Evolutionary conservation across 2,797 vertebrate species (phyloP).

Genomic region (Syndactyla subalaris): DNA sequence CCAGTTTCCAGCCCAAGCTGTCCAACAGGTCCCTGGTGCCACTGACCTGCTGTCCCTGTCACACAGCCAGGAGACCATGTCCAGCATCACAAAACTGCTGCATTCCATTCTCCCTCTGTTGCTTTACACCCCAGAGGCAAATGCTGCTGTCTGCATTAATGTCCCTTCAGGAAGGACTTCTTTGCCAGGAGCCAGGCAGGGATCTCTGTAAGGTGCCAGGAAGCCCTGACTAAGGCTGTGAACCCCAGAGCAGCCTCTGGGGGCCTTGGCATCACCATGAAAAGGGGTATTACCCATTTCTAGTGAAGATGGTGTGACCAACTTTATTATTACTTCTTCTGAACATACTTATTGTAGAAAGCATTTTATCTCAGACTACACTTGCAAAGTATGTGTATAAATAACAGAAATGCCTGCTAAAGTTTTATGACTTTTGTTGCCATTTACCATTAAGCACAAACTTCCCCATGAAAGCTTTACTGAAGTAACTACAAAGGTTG

Average conservation of each 20-base stretch:
- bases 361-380: slow-evolving; percentile 28
- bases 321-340: not conserved
- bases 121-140: not conserved
- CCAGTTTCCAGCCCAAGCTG: not conserved
- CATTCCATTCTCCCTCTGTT: not conserved
- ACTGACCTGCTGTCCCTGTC: not conserved
- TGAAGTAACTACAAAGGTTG: slow-evolving; percentile 20
- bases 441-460: slow-evolving; percentile 31
- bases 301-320: not conserved
- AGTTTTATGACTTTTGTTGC: slow-evolving; percentile 36
- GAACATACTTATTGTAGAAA: not conserved
- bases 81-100: not conserved
- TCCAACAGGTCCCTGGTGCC: too few species aligned
- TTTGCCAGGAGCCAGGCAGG: not conserved
- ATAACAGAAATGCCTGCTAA: slow-evolving; percentile 36
- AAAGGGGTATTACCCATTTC: not conserved
- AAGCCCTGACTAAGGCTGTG: not conserved
- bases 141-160: not conserved
- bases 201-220: not conserved
- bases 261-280: not conserved
- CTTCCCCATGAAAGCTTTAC: slow-evolving; percentile 18
- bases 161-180: not conserved
- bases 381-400: not conserved
- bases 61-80: not conserved
- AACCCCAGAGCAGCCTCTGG: not conserved